A percentile compares a stretch with the other conserved stretches of the same genome.
Conservation (phyloP, 1,140 invertebrate genomes). For the Condylostylus longicornis region DNA sequence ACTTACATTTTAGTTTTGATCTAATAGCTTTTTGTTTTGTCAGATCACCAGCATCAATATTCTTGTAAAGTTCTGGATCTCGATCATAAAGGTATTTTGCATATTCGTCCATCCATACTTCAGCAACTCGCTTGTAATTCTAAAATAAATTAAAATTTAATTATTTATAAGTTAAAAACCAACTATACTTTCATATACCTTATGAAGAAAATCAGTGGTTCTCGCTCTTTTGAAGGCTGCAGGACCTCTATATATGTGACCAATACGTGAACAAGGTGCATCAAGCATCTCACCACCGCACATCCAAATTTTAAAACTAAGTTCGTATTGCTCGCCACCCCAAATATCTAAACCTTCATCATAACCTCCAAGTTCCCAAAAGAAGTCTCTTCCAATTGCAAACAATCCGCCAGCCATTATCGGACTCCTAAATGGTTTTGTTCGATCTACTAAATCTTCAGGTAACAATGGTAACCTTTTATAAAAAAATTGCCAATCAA, state of each 20-base stretch:
- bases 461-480: conserved; percentile 78
- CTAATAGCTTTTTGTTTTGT: conserved; percentile 62
- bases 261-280: conserved; percentile 86
- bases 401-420: conserved; percentile 92
- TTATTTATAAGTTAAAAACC: background rate
- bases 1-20: conserved; percentile 66
- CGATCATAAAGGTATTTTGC: conserved; percentile 73
- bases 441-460: conserved; percentile 64
- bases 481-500: conserved; percentile 95
- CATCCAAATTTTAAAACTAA: conserved; percentile 91
- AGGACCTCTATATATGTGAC: conserved; percentile 80
- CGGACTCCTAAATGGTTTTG: conserved; percentile 80
- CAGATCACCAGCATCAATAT: conserved; percentile 67
- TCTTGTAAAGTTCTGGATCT: conserved; percentile 53
- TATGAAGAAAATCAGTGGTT: conserved; percentile 77
- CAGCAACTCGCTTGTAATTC: conserved; percentile 82
- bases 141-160: conserved; percentile 26
- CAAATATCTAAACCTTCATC: conserved; percentile 84
- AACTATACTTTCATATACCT: conserved; percentile 26
- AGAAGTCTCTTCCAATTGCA: conserved; percentile 78
- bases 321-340: conserved; percentile 96
- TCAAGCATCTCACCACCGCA: conserved; percentile 84
- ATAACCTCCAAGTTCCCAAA: conserved; percentile 93
- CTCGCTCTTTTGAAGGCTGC: conserved; percentile 81
- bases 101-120: conserved; percentile 99